Percentiles rank a stretch among this genome's conserved stretches.
Evolutionary conservation across 2,888 invertebrate species (phyloP).

Genomic region (Rutpela maculata): DNA sequence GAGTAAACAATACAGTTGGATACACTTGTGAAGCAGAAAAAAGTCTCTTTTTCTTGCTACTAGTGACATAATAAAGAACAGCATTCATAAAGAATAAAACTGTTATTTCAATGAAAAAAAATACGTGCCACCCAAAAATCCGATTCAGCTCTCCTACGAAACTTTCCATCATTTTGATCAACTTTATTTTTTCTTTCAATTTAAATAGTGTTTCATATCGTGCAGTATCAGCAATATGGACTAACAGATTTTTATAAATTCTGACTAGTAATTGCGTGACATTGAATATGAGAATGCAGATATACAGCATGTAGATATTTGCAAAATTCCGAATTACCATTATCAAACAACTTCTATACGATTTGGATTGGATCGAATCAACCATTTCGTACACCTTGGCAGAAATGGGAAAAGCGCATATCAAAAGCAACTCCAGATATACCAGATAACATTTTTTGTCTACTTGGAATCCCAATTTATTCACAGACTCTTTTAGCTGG

Average conservation of each 20-base stretch:
- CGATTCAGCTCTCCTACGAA: neutral
- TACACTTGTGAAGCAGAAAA: neutral
- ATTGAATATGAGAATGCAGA: neutral
- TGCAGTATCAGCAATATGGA: neutral
- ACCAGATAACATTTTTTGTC: neutral
- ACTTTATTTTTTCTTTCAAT: neutral
- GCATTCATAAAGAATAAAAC: neutral
- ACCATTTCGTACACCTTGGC: neutral
- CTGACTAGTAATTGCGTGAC: neutral
- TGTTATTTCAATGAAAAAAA: neutral
- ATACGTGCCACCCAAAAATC: slow-evolving; percentile 2
- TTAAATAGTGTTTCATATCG: neutral
- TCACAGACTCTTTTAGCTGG: neutral
- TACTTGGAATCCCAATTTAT: neutral
- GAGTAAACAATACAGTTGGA: neutral
- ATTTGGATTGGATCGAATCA: neutral
- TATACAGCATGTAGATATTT: neutral
- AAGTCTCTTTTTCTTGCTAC: neutral
- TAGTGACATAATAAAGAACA: neutral
- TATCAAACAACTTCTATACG: neutral
- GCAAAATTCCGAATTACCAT: neutral
- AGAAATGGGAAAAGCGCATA: neutral
- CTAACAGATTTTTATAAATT: neutral
- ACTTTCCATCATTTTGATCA: neutral
- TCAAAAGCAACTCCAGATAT: neutral